These are phyloP conservation scores for Phoenicopterus ruber DNA, from an alignment of 2,113 vertebrate genomes.

Conservation along the genomic window DNA sequence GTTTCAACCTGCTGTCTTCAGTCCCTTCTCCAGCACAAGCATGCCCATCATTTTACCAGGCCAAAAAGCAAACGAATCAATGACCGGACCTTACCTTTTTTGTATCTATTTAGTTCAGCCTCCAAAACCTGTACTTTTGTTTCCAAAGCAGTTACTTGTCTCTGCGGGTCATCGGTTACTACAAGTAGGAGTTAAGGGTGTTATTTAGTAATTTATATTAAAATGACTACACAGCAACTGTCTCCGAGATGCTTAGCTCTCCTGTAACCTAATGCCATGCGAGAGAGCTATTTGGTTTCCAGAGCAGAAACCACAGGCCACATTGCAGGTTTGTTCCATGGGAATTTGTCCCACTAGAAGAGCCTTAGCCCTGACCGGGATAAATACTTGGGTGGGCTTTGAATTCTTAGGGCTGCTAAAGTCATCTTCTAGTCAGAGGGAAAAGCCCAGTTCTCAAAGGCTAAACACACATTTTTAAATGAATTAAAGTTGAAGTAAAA, in stretches of 20 bases:
- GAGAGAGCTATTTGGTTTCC: not conserved
- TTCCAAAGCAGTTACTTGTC: conserved; percentile 4
- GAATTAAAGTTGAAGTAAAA: not conserved
- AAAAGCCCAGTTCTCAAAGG: not conserved
- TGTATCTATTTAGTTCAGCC: not conserved
- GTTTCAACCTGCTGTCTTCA: not conserved
- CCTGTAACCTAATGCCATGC: not conserved
- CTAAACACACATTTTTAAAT: not conserved
- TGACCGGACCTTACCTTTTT: not conserved
- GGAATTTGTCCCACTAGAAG: not conserved
- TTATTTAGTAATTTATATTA: not conserved
- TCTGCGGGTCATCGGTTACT: not conserved
- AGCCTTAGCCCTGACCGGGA: not conserved
- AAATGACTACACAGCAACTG: not conserved
- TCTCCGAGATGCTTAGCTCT: not conserved
- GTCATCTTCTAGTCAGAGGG: not conserved
- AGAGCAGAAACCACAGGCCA: not conserved
- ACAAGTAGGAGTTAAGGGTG: not conserved
- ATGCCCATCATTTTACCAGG: not conserved
- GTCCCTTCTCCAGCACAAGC: not conserved
- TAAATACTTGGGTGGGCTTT: not conserved
- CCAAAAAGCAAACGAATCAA: not conserved
- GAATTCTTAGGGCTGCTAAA: not conserved
- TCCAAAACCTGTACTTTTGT: not conserved
- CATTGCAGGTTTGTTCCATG: not conserved